Conservation (phyloP, 2,797 vertebrate genomes). For the Gambusia yucatana region DNA sequence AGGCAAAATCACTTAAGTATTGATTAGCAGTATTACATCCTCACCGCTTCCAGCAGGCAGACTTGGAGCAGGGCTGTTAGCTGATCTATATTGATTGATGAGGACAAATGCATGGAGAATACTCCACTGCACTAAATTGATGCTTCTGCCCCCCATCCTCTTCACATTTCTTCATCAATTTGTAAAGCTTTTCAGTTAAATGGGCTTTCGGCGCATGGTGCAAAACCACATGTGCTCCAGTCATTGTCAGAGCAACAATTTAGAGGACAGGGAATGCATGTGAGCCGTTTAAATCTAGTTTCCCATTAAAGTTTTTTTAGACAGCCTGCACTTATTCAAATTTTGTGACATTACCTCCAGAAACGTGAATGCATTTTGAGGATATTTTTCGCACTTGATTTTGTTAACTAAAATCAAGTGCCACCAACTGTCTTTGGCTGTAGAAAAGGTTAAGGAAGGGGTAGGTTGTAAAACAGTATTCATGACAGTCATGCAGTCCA, state of each 20-base stretch:
- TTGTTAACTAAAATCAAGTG: not conserved
- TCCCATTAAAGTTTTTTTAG: no score
- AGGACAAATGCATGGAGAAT: conserved; percentile 49
- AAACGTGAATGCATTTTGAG: not conserved
- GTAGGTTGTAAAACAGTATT: not conserved
- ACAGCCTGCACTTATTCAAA: not conserved
- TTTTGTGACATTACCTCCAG: not conserved
- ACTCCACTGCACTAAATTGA: conserved; percentile 34
- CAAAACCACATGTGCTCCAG: conserved; percentile 9
- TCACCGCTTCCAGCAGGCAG: conserved; percentile 40
- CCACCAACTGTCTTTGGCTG: not conserved
- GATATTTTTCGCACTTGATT: not conserved
- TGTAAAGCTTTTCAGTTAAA: conserved; percentile 22
- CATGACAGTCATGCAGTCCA: not conserved
- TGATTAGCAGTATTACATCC: conserved; percentile 59
- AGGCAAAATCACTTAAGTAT: conserved; percentile 67
- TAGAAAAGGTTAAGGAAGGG: not conserved
- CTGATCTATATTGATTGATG: conserved; percentile 62
- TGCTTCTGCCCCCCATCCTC: conserved; percentile 12
- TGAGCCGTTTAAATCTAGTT: not conserved
- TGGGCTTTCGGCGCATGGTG: not conserved
- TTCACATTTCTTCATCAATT: conserved; percentile 23
- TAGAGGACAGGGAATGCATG: not conserved
- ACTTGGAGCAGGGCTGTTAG: conserved; percentile 48
- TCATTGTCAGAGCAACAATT: conserved; percentile 1